Evolutionary conservation across 1,140 invertebrate species (phyloP).

Genomic region (Trialeurodes vaporariorum): DNA sequence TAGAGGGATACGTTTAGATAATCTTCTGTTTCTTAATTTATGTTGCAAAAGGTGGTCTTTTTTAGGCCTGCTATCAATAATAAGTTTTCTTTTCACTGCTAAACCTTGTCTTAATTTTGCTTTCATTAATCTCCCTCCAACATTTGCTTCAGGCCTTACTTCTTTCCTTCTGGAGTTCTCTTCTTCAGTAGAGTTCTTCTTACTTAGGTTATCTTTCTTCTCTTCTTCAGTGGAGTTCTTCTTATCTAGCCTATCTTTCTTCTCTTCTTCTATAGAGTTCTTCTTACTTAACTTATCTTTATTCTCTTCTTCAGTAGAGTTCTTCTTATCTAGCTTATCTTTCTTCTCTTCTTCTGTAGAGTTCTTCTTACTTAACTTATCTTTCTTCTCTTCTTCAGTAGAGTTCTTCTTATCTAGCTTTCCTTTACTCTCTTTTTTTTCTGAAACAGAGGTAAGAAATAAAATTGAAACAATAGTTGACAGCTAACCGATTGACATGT

Average conservation of each 20-base stretch:
- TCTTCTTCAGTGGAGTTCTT: neutral
- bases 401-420: constrained; percentile 4
- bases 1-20: too few species aligned
- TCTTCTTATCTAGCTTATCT: constrained; percentile 5
- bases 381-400: neutral
- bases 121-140: neutral
- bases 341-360: neutral
- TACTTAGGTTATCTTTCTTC: constrained; percentile 12
- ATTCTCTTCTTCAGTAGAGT: neutral
- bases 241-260: neutral
- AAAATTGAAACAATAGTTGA: too few species aligned
- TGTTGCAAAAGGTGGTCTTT: neutral
- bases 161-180: constrained; percentile 2
- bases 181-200: constrained; percentile 5
- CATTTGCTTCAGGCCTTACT: neutral
- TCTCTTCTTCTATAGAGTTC: neutral
- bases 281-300: neutral
- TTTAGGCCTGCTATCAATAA: neutral
- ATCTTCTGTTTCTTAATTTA: too few species aligned
- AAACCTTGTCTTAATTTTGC: neutral
- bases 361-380: neutral
- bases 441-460: neutral
- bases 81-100: neutral
- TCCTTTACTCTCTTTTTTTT: constrained; percentile 2
- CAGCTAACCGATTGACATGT: too few species aligned